Evolutionary conservation across 2,113 vertebrate genomes (phyloP), one percentile per base, ranked within the genome.

Genomic region (Spea multiplicata): DNA sequence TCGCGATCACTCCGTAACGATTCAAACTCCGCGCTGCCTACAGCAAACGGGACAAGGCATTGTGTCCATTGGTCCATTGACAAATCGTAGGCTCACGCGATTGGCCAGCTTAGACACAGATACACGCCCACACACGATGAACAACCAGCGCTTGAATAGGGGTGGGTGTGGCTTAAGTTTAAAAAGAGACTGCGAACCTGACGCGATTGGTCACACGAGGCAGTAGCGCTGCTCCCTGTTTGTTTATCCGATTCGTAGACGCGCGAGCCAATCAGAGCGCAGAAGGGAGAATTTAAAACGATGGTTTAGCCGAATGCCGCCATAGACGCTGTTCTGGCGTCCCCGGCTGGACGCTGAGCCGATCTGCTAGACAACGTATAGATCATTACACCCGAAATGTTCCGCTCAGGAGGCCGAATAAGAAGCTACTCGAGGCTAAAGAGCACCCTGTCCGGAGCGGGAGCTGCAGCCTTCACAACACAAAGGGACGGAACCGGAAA

Each of bases 21-120:
- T 67, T 57, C 65, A 46, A 68, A 16, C 50, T 67, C 74, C 49
- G 74, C 74, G 74, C 74, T 44, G 66, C 17, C 44, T 16, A 4
- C n/a, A 13, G 30, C 64, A 68, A 14, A 5, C 1, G 30, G 14
- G 75, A 3, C 17, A 61, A 0, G 4, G 2, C 8, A 1, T 30
- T 30, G 9, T n/a, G 7, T 6, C 45, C 53, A 77, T 77, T 77
- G 75, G 75, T 9, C 17, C 16, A 8, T 6, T 44, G 10, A 5
- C 55, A 9, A 44, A 4, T 4, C 45, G 0, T 0, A n/a, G 3
- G 6, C 9, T n/a, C 17, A 13, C 30, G n/a, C 57, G 6, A 77
- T 77, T 77, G 66, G 75, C 44, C 44, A 46, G 14, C n/a, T 7
- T 62, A 8, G 44, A 8, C 49, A 2, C 8, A 48, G 14, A 7